Percentiles rank a stretch among this genome's conserved stretches.
Evolutionary conservation across 1,140 invertebrate genomes (phyloP).

Genomic region (Drosophila lini): DNA sequence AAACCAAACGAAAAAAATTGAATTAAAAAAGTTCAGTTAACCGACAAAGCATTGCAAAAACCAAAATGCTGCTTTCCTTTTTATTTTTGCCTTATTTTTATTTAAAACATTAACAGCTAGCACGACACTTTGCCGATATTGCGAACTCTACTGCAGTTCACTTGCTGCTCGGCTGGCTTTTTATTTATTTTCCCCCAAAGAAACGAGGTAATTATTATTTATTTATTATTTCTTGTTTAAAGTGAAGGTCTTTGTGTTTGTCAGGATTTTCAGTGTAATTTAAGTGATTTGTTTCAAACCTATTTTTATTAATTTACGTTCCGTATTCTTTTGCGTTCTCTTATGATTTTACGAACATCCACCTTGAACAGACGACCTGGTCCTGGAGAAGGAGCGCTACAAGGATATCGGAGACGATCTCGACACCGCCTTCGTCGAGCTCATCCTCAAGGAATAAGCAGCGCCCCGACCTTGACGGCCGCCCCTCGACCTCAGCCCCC

Average conservation of each 20-base stretch:
- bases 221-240: slow-evolving; percentile 22
- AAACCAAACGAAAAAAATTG: slow-evolving; percentile 51
- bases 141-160: slow-evolving; percentile 45
- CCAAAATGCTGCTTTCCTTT: slow-evolving; percentile 42
- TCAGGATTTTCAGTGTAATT: slow-evolving; percentile 44
- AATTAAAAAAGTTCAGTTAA: slow-evolving; percentile 52
- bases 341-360: slow-evolving; percentile 65
- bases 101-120: slow-evolving; percentile 67
- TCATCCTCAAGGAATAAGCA: slow-evolving; percentile 88
- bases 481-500: slow-evolving; percentile 38
- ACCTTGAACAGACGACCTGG: slow-evolving; percentile 95
- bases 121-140: slow-evolving; percentile 58
- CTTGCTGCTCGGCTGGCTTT: slow-evolving; percentile 32
- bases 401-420: slow-evolving; percentile 99
- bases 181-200: slow-evolving; percentile 36
- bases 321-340: slow-evolving; percentile 55
- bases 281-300: slow-evolving; percentile 24
- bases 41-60: slow-evolving; percentile 67
- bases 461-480: slow-evolving; percentile 28
- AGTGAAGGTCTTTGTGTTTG: slow-evolving; percentile 21
- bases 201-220: slow-evolving; percentile 60
- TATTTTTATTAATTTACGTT: slow-evolving; percentile 61
- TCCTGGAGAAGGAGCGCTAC: slow-evolving; percentile 99
- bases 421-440: slow-evolving; percentile 98
- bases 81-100: slow-evolving; percentile 44